Evolutionary conservation across 1,140 invertebrate species (phyloP).

Genomic region (Monochamus saltuarius): DNA sequence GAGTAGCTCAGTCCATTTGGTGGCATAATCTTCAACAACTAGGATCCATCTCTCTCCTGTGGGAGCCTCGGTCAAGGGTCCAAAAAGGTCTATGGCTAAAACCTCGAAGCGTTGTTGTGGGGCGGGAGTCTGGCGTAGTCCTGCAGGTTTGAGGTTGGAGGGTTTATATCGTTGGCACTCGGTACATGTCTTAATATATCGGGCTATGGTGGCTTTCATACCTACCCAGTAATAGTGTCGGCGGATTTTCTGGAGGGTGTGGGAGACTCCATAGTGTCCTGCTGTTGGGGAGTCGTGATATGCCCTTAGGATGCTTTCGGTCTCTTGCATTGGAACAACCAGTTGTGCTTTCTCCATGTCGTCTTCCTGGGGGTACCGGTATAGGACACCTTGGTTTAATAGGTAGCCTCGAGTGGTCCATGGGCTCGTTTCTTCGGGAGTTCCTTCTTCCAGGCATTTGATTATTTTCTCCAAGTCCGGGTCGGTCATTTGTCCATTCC

Average conservation of each 20-base stretch:
- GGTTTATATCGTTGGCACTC: not conserved
- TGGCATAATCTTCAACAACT: too few species aligned
- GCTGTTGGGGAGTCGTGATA: constrained; percentile 37
- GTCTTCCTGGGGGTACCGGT: constrained; percentile 25
- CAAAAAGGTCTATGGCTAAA: too few species aligned
- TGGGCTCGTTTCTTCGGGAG: not conserved
- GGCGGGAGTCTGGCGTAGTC: too few species aligned
- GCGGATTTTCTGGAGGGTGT: not conserved
- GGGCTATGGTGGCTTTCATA: not conserved
- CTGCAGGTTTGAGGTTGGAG: too few species aligned
- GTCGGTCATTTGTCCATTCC: too few species aligned
- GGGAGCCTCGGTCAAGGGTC: too few species aligned
- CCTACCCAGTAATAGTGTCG: constrained; percentile 6
- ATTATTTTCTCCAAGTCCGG: too few species aligned
- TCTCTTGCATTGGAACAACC: constrained; percentile 32
- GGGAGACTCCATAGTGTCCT: constrained; percentile 35
- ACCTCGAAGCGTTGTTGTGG: too few species aligned
- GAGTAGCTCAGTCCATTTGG: too few species aligned
- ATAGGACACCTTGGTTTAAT: constrained; percentile 39
- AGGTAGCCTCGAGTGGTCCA: constrained; percentile 28
- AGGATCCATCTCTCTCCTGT: too few species aligned
- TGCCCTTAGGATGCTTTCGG: constrained; percentile 17
- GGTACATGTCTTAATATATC: constrained; percentile 6
- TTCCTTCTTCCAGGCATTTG: too few species aligned
- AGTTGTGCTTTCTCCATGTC: constrained; percentile 42